phyloP scores from a whole-genome alignment of 2,888 invertebrate genomes.

The Rotaria socialis region DNA sequence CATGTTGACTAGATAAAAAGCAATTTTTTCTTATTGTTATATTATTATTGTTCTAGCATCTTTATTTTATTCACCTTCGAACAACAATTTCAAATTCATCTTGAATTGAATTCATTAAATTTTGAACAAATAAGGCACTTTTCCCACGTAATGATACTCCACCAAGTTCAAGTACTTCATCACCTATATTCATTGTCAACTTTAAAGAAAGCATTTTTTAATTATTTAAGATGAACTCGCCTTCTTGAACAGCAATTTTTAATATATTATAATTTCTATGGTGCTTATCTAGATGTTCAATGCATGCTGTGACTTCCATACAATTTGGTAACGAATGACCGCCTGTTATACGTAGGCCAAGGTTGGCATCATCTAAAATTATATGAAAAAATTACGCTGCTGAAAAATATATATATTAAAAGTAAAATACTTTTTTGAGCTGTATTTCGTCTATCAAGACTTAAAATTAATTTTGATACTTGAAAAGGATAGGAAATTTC shows the following conservation, averaged over 20 bases:
- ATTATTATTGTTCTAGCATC: no score
- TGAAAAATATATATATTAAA: background rate
- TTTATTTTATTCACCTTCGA: background rate
- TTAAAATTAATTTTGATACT: background rate
- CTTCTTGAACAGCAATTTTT: background rate
- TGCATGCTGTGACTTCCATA: slow-evolving; percentile 10
- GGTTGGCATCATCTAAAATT: background rate
- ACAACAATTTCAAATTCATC: slow-evolving; percentile 34
- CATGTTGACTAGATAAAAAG: background rate
- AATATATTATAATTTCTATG: slow-evolving; percentile 13
- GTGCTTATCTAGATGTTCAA: background rate
- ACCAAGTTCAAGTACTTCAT: slow-evolving; percentile 28
- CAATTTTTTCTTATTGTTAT: no score
- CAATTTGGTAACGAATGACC: slow-evolving; percentile 7
- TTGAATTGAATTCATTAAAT: slow-evolving; percentile 34
- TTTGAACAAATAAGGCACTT: slow-evolving; percentile 23
- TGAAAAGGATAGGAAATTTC: background rate
- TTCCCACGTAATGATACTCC: slow-evolving; percentile 24
- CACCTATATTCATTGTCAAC: background rate
- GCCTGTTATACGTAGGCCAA: background rate
- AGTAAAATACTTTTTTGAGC: background rate
- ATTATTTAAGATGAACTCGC: background rate
- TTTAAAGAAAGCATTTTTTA: no score
- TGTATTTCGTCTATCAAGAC: background rate
- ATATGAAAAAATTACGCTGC: background rate